These are phyloP conservation scores for Halictus rubicundus DNA, from an alignment of 1,140 invertebrate species.

Conservation along the genomic window DNA sequence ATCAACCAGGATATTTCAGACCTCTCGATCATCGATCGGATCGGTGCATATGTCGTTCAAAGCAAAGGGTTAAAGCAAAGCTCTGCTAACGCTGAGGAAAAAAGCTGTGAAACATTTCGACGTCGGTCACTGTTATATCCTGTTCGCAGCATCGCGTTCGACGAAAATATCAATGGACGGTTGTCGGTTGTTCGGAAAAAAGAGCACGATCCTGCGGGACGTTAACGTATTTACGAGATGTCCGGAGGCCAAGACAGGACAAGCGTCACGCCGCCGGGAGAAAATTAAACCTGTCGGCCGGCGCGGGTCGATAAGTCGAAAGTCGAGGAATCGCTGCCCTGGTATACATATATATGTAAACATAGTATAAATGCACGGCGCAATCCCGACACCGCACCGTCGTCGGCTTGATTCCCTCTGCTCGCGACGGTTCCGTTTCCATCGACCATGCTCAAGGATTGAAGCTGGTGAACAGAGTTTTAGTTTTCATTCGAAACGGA, in stretches of 20 bases:
- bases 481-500: background rate
- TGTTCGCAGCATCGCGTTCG: no score
- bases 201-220: background rate
- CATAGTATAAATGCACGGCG: background rate
- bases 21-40: no score
- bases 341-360: no score
- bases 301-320: conserved; percentile 34
- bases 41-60: no score
- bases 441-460: no score
- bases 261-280: conserved; percentile 18
- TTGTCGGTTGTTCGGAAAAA: conserved; percentile 1
- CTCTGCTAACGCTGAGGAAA: no score
- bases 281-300: conserved; percentile 25
- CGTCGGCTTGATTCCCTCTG: background rate
- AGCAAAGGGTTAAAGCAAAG: no score
- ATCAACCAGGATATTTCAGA: no score
- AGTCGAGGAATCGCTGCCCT: background rate
- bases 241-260: conserved; percentile 23
- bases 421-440: background rate
- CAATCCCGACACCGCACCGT: conserved; percentile 14
- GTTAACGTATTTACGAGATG: conserved; percentile 29
- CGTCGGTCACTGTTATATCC: no score
- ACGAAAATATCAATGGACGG: conserved; percentile 12
- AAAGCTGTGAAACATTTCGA: no score
- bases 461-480: background rate